Conservation (phyloP, 2,797 vertebrate species). For the Chromobotia macracanthus region DNA sequence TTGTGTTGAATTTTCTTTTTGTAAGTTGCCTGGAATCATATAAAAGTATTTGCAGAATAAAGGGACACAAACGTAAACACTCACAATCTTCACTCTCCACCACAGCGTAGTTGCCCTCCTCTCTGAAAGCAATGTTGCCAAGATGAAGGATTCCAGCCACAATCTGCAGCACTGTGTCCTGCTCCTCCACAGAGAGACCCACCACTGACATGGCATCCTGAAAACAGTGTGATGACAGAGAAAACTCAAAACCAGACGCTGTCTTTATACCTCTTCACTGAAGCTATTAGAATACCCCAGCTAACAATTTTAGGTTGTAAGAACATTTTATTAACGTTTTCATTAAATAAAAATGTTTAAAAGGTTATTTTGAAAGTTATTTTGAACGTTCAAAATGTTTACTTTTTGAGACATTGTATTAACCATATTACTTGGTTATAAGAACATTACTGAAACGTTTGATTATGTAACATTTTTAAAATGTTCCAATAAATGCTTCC, state of each 20-base stretch:
- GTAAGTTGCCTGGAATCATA: neutral
- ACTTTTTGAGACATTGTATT: too few species aligned
- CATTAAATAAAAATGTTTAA: too few species aligned
- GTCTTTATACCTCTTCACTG: neutral
- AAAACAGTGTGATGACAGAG: constrained; percentile 7
- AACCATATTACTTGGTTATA: too few species aligned
- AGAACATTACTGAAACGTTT: too few species aligned
- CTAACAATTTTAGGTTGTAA: too few species aligned
- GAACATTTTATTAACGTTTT: too few species aligned
- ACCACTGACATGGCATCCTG: constrained; percentile 82
- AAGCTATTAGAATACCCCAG: too few species aligned
- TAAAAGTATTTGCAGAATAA: neutral
- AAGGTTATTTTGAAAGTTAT: too few species aligned
- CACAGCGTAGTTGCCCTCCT: constrained; percentile 83
- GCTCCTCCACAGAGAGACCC: constrained; percentile 73
- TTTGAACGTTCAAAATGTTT: too few species aligned
- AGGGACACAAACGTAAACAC: constrained; percentile 38
- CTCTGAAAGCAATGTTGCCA: constrained; percentile 82
- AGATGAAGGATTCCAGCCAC: constrained; percentile 84
- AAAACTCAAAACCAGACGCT: neutral
- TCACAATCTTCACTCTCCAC: constrained; percentile 85
- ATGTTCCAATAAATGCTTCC: too few species aligned
- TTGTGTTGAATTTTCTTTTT: neutral
- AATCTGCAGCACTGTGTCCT: constrained; percentile 80
- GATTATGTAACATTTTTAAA: too few species aligned